These are phyloP conservation scores for Drosophila limbata DNA, from an alignment of 2,888 invertebrate species.

Conservation along the genomic window DNA sequence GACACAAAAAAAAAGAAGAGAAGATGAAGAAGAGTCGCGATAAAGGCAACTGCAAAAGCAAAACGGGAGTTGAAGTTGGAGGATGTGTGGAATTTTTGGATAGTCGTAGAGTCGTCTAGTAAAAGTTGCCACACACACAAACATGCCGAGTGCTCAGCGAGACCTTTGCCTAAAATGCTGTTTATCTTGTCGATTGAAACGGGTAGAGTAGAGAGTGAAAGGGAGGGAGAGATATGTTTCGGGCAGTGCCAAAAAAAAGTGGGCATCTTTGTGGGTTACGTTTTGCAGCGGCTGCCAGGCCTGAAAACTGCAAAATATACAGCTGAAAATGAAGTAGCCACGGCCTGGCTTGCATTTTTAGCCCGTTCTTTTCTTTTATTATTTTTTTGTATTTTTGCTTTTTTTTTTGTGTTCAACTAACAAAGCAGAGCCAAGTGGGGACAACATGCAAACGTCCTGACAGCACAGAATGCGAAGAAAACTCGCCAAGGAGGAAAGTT, in stretches of 20 bases:
- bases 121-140: slow-evolving; percentile 11
- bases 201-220: neutral
- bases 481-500: slow-evolving; percentile 74
- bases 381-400: slow-evolving; percentile 1
- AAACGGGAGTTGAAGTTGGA: slow-evolving; percentile 12
- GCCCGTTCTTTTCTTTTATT: slow-evolving; percentile 5
- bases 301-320: slow-evolving; percentile 62
- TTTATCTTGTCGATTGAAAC: slow-evolving; percentile 70
- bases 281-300: slow-evolving; percentile 50
- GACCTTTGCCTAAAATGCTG: slow-evolving; percentile 71
- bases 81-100: slow-evolving; percentile 26
- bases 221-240: slow-evolving; percentile 22
- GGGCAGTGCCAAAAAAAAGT: slow-evolving; percentile 58
- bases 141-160: slow-evolving; percentile 23
- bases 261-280: slow-evolving; percentile 27
- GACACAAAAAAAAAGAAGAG: slow-evolving; percentile 1
- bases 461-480: slow-evolving; percentile 56
- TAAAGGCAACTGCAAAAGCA: slow-evolving; percentile 41
- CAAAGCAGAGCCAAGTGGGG: slow-evolving; percentile 24
- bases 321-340: slow-evolving; percentile 73
- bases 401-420: slow-evolving; percentile 25
- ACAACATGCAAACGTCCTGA: slow-evolving; percentile 70
- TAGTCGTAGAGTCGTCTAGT: slow-evolving; percentile 22
- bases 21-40: slow-evolving; percentile 32
- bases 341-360: slow-evolving; percentile 46